These are phyloP conservation scores for Melanostoma scalare DNA, from an alignment of 2,888 invertebrate species.

Conservation along the genomic window DNA sequence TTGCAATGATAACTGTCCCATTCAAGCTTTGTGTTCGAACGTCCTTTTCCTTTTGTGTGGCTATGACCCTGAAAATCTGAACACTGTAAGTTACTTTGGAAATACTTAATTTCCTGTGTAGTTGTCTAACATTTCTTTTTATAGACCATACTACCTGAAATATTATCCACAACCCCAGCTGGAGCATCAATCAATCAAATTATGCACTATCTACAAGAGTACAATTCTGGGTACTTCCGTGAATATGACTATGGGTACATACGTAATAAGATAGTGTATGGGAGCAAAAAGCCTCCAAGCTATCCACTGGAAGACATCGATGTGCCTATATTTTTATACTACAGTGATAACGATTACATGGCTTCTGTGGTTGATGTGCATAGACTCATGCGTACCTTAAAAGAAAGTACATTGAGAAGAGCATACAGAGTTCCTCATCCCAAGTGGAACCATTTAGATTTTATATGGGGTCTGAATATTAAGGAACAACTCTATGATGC, in stretches of 20 bases:
- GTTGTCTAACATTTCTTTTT: not conserved
- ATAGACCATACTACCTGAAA: constrained; percentile 76
- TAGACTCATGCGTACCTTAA: constrained; percentile 70
- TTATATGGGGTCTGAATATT: no score
- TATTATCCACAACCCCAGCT: constrained; percentile 77
- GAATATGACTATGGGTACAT: constrained; percentile 76
- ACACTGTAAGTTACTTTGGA: constrained; percentile 46
- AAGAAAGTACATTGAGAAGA: constrained; percentile 70
- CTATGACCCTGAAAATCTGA: constrained; percentile 73
- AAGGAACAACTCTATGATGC: no score
- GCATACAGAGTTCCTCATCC: constrained; percentile 75
- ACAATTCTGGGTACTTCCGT: constrained; percentile 75
- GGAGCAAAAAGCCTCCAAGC: constrained; percentile 73
- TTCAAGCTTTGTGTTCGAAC: constrained; percentile 55
- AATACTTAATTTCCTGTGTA: not conserved
- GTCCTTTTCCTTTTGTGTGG: not conserved
- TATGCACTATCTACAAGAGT: constrained; percentile 77
- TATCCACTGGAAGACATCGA: constrained; percentile 75
- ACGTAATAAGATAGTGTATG: constrained; percentile 75
- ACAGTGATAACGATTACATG: constrained; percentile 77
- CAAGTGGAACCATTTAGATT: constrained; percentile 76
- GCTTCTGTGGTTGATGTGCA: constrained; percentile 76
- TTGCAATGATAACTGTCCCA: constrained; percentile 73
- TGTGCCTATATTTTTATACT: constrained; percentile 76
- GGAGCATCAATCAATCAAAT: constrained; percentile 77